These are phyloP conservation scores for Chelidonichthys spinosus DNA, from an alignment of 2,797 vertebrate genomes.

Conservation along the genomic window DNA sequence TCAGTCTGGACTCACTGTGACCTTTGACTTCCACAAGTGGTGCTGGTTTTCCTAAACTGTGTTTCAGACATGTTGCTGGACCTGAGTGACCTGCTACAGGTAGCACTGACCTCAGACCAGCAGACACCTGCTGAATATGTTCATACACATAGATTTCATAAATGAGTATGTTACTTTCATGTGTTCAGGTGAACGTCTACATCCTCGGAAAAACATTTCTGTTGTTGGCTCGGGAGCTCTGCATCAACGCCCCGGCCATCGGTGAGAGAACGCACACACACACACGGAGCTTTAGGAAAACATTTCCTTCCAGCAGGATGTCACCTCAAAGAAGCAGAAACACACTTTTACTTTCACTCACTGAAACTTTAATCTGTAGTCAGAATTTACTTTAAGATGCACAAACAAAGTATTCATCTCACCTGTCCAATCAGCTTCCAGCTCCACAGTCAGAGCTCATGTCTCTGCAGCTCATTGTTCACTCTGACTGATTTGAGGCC, in stretches of 20 bases:
- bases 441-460: neutral
- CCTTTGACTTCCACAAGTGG: neutral
- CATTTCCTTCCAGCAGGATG: neutral
- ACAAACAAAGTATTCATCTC: neutral
- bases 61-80: conserved; percentile 95
- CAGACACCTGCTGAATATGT: neutral
- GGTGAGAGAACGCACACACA: conserved; percentile 78
- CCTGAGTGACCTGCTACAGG: conserved; percentile 98
- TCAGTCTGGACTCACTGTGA: neutral
- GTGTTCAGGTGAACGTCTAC: conserved; percentile 94
- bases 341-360: neutral
- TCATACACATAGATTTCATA: no score
- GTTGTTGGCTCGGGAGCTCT: conserved; percentile 94
- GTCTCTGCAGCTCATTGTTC: neutral
- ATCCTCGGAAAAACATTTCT: conserved; percentile 98
- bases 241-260: conserved; percentile 98
- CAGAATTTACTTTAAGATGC: conserved; percentile 1
- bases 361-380: neutral
- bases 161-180: conserved; percentile 6
- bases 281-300: no score
- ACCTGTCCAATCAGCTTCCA: neutral
- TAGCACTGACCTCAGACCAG: conserved; percentile 60
- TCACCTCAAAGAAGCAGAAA: neutral
- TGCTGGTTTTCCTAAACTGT: conserved; percentile 63
- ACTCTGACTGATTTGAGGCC: no score